Evolutionary conservation across 2,888 invertebrate genomes (phyloP), one percentile per base, ranked within the genome.

Genomic region (Sinhomidia bicolor): DNA sequence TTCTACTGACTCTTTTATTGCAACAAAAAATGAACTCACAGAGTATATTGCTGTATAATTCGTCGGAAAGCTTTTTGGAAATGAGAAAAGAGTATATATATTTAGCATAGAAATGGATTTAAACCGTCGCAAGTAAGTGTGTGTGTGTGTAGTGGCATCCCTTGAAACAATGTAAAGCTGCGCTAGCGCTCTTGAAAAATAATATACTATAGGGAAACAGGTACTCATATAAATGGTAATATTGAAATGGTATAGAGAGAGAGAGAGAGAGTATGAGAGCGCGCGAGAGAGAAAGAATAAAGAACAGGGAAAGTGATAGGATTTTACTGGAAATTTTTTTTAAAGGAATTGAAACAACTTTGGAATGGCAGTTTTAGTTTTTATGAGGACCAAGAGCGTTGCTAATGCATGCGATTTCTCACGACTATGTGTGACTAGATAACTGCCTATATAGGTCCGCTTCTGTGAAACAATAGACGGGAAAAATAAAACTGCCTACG

Each of bases 381-480:
- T 82, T 82, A 82, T 82, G 68, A 51, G 60, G 65, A 47, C 32
- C 82, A 68, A 36, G 47, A 82, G 44, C 68, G 68, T 60, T 68
- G 60, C 82, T 82, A 82, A 68, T 82, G 68, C 68, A 65, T 68
- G 68, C 82, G 82, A 82, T 82, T 68, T 68, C 68, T 82, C 82
- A 82, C 41, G 65, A 47, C 68, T 68, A 41, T 62, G 78, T 78
- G 32, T 78, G 80, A 60, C 54, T 54, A 29, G 5, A 1, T 62
- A 23, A 60, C 60, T 26, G 7, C 36, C 4, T 36, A 7, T 3
- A 5, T 36, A 60, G 20, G 10, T 7, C 4, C 62, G 41, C 12
- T 12, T 12, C 36, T 36, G 51, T 76, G 76, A 79, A 57, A 79
- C 57, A 54, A 79, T 57, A 57, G 78, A 57, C 17, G 57, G 9